These are phyloP conservation scores for Anthophora plumipes DNA, from an alignment of 2,888 invertebrate genomes.

Conservation along the genomic window DNA sequence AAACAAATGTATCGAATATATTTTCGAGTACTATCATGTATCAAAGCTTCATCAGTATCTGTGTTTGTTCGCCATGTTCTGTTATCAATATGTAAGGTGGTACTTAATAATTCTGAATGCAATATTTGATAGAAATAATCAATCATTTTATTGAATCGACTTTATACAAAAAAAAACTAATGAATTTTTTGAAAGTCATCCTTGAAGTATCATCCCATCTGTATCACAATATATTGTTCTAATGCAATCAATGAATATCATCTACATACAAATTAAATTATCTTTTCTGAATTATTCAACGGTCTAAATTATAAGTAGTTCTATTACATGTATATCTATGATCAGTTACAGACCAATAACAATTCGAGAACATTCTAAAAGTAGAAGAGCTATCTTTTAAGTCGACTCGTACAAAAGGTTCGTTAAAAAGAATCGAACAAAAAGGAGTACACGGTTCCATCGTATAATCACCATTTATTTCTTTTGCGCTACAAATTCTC, in stretches of 20 bases:
- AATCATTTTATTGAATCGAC: constrained; percentile 16
- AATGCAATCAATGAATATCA: not conserved
- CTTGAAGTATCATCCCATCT: constrained; percentile 6
- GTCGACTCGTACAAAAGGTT: not conserved
- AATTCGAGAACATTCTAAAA: not conserved
- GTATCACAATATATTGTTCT: constrained; percentile 26
- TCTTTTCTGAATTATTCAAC: not conserved
- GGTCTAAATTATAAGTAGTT: not conserved
- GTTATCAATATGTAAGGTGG: too few species aligned
- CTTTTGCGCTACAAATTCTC: constrained; percentile 77
- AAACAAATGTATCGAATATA: too few species aligned
- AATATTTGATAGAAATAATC: not conserved
- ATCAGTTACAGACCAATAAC: not conserved
- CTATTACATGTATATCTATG: not conserved
- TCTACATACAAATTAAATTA: constrained; percentile 6
- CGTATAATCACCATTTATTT: constrained; percentile 81
- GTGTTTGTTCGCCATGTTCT: too few species aligned
- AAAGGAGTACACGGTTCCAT: constrained; percentile 34
- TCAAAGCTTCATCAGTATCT: too few species aligned
- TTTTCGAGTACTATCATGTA: too few species aligned
- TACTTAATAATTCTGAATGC: not conserved
- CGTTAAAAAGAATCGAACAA: not conserved
- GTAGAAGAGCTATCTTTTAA: not conserved
- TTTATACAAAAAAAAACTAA: constrained; percentile 3
- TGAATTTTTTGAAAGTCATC: constrained; percentile 13